Conservation (phyloP, 2,797 vertebrate species). For the Notamacropus eugenii region DNA sequence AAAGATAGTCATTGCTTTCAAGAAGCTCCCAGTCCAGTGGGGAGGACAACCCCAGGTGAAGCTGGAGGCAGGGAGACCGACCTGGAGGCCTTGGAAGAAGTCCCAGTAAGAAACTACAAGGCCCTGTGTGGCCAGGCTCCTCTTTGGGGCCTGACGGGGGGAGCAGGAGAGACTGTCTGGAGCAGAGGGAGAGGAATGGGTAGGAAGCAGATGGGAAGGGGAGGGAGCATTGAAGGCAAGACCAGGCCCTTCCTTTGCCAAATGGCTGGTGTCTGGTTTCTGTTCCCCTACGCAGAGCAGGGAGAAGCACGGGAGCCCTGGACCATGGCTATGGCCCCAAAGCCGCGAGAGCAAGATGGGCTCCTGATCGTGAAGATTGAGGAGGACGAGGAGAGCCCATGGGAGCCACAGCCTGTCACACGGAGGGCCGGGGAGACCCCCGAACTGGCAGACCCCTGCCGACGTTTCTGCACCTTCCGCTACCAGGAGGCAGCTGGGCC, state of each 20-base stretch:
- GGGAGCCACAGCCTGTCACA: background rate
- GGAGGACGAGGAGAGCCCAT: background rate
- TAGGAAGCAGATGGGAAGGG: too few relatives aligned
- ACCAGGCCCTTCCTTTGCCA: background rate
- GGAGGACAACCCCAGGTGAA: background rate
- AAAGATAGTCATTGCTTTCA: too few relatives aligned
- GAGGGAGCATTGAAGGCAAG: background rate
- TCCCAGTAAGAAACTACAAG: too few relatives aligned
- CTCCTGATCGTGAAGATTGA: constrained; percentile 17
- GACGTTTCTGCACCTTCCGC: background rate
- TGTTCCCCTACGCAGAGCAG: background rate
- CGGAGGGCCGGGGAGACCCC: background rate
- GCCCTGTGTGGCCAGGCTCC: too few relatives aligned
- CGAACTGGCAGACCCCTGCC: rapidly evolving
- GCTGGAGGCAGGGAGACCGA: background rate
- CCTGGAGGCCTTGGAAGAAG: too few relatives aligned
- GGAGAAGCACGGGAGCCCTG: too few relatives aligned
- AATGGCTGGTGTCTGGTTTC: background rate
- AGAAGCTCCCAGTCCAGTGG: too few relatives aligned
- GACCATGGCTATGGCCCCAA: background rate
- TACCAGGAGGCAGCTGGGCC: background rate
- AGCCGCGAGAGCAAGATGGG: background rate
- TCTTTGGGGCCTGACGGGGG: too few relatives aligned
- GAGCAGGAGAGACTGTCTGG: too few relatives aligned
- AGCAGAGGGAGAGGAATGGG: too few relatives aligned